phyloP scores from a whole-genome alignment of 2,113 vertebrate genomes.

The Rissa tridactyla region DNA sequence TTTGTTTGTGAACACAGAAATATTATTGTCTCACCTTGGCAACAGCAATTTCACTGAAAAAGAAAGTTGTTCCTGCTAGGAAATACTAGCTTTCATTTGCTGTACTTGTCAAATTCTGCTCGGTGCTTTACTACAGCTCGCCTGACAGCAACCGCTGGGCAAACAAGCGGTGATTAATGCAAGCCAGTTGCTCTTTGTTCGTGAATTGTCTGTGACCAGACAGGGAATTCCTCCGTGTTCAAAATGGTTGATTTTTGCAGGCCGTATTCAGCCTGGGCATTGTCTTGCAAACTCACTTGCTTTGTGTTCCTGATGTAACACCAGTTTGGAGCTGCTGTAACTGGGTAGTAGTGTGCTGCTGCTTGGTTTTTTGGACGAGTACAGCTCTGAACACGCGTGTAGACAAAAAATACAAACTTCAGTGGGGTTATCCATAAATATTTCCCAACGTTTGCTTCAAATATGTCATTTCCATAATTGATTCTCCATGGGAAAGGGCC shows the following conservation, averaged over 20 bases:
- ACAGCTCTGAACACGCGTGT: neutral
- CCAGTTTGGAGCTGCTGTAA: neutral
- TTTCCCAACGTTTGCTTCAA: neutral
- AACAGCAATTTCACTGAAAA: conserved; percentile 26
- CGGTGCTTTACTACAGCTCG: neutral
- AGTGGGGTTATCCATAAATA: neutral
- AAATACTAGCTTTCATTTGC: conserved; percentile 7
- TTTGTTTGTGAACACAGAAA: conserved; percentile 43
- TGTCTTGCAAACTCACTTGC: neutral
- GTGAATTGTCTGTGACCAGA: neutral
- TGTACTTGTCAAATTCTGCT: conserved; percentile 18
- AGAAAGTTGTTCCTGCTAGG: neutral
- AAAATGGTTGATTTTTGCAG: neutral
- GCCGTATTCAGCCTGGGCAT: neutral
- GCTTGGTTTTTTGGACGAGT: neutral
- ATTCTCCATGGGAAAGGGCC: neutral
- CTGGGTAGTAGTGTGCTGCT: neutral
- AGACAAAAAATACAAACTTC: neutral
- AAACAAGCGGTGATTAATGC: neutral
- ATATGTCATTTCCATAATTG: neutral
- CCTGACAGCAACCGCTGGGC: neutral
- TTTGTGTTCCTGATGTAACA: neutral
- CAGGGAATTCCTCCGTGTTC: neutral
- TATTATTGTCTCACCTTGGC: conserved; percentile 28
- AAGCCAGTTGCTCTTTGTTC: neutral